phyloP scores from a whole-genome alignment of 2,113 vertebrate genomes.

The Zeus faber region DNA sequence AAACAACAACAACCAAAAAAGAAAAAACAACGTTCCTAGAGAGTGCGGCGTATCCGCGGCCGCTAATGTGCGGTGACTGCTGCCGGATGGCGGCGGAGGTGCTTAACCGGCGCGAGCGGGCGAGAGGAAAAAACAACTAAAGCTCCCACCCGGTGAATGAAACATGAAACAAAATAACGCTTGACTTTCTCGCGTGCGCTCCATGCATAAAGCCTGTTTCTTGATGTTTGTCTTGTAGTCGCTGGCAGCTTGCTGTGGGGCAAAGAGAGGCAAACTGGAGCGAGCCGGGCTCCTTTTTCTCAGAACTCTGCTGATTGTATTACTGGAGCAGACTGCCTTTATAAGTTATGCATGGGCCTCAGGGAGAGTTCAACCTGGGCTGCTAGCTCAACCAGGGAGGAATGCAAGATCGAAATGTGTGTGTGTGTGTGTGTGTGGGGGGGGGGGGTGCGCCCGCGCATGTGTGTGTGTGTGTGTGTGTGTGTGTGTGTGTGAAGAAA shows the following conservation, averaged over 20 bases:
- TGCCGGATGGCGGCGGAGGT: not conserved
- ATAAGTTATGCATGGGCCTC: slow-evolving; percentile 37
- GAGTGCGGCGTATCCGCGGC: too few relatives aligned
- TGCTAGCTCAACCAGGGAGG: not conserved
- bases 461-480: not conserved
- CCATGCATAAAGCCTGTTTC: slow-evolving; percentile 4
- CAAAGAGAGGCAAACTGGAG: slow-evolving; percentile 1
- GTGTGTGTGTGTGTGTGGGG: not conserved
- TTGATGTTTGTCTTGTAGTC: slow-evolving; percentile 39
- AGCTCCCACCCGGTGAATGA: slow-evolving; percentile 18
- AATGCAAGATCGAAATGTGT: not conserved
- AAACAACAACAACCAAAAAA: too few relatives aligned
- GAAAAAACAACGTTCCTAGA: too few relatives aligned
- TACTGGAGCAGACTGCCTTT: slow-evolving; percentile 32
- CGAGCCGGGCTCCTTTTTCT: slow-evolving; percentile 24
- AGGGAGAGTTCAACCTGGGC: slow-evolving; percentile 26
- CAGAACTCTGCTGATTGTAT: slow-evolving; percentile 36
- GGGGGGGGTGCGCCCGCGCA: not conserved
- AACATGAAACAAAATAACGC: slow-evolving; percentile 21
- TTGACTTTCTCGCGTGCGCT: slow-evolving; percentile 17
- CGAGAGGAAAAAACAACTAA: slow-evolving; percentile 19
- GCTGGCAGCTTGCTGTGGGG: slow-evolving; percentile 18
- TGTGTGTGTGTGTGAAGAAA: not conserved
- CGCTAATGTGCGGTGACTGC: too few relatives aligned
- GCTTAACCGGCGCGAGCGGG: slow-evolving; percentile 5